Evolutionary conservation across 2,888 invertebrate genomes (phyloP).

Genomic region (Lutraria lutraria): DNA sequence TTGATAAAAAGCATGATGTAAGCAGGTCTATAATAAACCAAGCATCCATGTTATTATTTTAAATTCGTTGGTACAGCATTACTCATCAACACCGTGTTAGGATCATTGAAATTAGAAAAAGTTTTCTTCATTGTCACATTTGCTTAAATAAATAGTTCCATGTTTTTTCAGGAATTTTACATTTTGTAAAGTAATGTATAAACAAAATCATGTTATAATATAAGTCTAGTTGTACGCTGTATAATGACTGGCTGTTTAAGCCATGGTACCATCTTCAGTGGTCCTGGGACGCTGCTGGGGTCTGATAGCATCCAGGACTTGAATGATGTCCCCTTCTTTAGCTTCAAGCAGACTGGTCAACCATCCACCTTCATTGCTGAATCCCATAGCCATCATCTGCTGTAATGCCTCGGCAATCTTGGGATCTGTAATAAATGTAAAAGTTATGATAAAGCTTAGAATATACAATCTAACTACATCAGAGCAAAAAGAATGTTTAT

Average conservation of each 20-base stretch:
- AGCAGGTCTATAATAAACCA: too few relatives aligned
- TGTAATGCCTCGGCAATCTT: slow-evolving; percentile 90
- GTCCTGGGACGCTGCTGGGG: slow-evolving; percentile 62
- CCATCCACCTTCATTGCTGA: slow-evolving; percentile 92
- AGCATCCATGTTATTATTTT: too few relatives aligned
- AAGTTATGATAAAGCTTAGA: too few relatives aligned
- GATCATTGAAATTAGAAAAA: neutral
- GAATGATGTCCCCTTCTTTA: slow-evolving; percentile 90
- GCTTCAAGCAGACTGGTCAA: slow-evolving; percentile 90
- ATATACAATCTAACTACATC: too few relatives aligned
- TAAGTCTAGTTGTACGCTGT: slow-evolving; percentile 11
- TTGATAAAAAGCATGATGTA: too few relatives aligned
- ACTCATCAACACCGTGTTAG: neutral
- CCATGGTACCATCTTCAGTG: slow-evolving; percentile 40
- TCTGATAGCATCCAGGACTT: slow-evolving; percentile 90
- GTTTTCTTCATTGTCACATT: neutral
- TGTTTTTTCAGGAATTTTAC: neutral
- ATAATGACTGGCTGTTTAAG: slow-evolving; percentile 36
- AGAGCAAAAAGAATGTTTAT: too few relatives aligned
- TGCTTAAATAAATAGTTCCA: neutral
- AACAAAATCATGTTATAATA: neutral
- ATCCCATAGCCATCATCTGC: slow-evolving; percentile 93
- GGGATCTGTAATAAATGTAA: slow-evolving; percentile 80
- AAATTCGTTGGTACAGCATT: neutral
- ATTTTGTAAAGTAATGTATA: neutral